Base-by-base conservation (phyloP, 2,797 vertebrate species). In the Loris lydekkerianus region DNA sequence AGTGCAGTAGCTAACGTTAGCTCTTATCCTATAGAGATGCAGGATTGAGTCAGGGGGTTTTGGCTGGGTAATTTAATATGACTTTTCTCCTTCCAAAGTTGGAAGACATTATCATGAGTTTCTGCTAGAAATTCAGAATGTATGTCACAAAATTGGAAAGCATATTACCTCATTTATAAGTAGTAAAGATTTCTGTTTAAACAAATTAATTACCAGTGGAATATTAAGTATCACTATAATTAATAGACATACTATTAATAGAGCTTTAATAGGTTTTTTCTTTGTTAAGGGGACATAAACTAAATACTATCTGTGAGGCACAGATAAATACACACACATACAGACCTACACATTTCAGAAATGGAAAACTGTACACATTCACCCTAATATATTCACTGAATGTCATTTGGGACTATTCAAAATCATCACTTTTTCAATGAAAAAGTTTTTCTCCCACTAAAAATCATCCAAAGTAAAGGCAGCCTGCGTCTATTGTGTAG, bases 181-280 rank as follows among this genome's bases (percentile, higher is more conserved):
- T 61, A 93, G 17, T 72, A 84, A 83, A 86, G 43, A 89, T 93
- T 94, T 89, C 60, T 67, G 43, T 56, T 86, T 96, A 96, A 95
- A 73, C 1, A 34, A 83, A 61, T 89, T 75, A 80, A 80, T 31
- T 87, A 84, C 8, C 46, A 83, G 29, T 53, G 10, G 23, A 93
- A 75, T 25, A 85, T 7, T 78, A 73, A 84, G 43, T 70, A 78
- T 37, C n/a, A 81, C n/a, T 23, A 80, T 43, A 89, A 87, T 63
- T 37, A 87, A 95, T 11, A 94, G 27, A 2, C 14, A 83, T 86
- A 43, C 21, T 86, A n/a, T n/a, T n/a, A 85, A 72, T 65, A 80
- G 1, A 87, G 14, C 60, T 83, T 76, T 58, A 81, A 46, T 61
- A 77, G 34, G 10, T 61, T 85, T 40, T 80, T 91, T 53, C 27